Conservation (phyloP, 2,797 vertebrate species). For the Protosalanx chinensis region DNA sequence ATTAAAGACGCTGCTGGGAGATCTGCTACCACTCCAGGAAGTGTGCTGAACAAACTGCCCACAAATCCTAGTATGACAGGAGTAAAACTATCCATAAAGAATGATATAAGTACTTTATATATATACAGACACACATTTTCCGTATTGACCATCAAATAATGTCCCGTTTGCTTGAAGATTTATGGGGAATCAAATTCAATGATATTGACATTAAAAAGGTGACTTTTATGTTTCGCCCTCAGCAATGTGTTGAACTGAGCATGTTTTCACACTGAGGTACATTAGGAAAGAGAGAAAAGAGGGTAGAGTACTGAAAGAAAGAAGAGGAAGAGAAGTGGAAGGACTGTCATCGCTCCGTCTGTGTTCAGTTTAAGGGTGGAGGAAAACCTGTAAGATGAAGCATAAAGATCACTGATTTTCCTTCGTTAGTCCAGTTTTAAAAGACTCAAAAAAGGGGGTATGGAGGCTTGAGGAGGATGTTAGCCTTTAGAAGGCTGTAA, state of each 20-base stretch:
- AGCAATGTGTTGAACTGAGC: conserved; percentile 62
- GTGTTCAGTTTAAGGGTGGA: conserved; percentile 50
- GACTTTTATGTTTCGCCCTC: conserved; percentile 38
- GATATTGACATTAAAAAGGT: conserved; percentile 46
- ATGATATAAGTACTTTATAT: conserved; percentile 28
- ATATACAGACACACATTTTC: conserved; percentile 39
- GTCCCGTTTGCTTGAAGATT: conserved; percentile 38
- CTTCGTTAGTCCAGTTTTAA: conserved; percentile 63
- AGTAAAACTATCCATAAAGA: conserved; percentile 27
- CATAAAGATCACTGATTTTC: conserved; percentile 59
- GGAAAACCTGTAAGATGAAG: conserved; percentile 59
- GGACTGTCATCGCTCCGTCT: conserved; percentile 28
- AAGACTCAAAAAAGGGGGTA: conserved; percentile 42
- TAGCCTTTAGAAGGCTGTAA: conserved; percentile 66
- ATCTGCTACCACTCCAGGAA: conserved; percentile 66
- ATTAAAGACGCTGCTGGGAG: conserved; percentile 54
- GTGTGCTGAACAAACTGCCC: conserved; percentile 66
- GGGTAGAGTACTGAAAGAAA: not conserved
- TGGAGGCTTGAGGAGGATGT: conserved; percentile 61
- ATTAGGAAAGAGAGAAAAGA: not conserved
- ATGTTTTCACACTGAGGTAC: conserved; percentile 18
- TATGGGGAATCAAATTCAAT: conserved; percentile 50
- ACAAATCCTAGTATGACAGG: conserved; percentile 64
- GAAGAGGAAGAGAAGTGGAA: not conserved
- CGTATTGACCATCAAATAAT: conserved; percentile 36